Evolutionary conservation across 2,888 invertebrate species (phyloP), one percentile per base, ranked within the genome.

Genomic region (Agrotis exclamationis): DNA sequence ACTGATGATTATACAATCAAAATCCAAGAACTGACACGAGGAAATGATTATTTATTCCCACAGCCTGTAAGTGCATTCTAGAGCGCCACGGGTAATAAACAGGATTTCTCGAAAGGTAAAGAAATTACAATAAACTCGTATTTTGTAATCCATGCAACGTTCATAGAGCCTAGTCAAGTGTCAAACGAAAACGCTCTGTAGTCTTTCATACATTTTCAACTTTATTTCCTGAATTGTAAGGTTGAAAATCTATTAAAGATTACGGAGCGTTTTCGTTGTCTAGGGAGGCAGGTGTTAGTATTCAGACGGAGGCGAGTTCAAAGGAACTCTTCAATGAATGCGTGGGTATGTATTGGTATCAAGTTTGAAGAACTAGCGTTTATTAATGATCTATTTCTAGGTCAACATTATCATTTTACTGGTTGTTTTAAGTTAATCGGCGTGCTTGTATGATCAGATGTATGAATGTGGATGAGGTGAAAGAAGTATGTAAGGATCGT

Each of bases 41-140:
- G n/a, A 48, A 48, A 20, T 45, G 11, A 18, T 28, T 28, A 45
- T n/a, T 39, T 2, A 24, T 51, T 54, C 67, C 39, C 68, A 68
- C 51, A 68, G 16, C 20, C 45, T 60, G 14, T 63, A 50, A 53
- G 16, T 33, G 47, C 74, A 79, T 64, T 51, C 39, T 45, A 56
- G 14, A 63, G 33, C 22, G 20, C 45, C n/a, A 62, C 50, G 24
- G 50, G 24, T 60, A 39, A 45, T 58, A 67, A 18, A 45, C 20
- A 60, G 2, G 20, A 68, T 16, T 78, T 81, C 82, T 69, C 7
- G 24, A 69, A 81, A 78, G 62, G 18, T 22, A 50, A n/a, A 69
- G 18, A 28, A 39, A 81, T 78, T 81, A 70, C 20, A 81, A 81
- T 78, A 81, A 78, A 69, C 18, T 44, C 6, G 44, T 70, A 64